phyloP scores from a whole-genome alignment of 2,888 invertebrate species.

The Lochmaea crataegi region DNA sequence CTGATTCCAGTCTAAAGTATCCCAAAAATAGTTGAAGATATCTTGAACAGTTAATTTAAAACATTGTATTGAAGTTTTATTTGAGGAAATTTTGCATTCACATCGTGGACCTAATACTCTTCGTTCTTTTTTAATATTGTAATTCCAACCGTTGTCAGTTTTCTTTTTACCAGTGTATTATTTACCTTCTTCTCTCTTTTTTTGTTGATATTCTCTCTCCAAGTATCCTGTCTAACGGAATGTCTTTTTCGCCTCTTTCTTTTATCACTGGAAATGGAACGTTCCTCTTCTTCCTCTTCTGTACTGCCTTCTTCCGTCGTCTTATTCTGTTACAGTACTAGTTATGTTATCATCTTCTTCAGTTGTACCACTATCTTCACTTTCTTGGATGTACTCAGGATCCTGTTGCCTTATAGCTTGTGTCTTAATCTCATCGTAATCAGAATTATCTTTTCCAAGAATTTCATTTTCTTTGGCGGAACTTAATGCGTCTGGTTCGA shows the following conservation, averaged over 20 bases:
- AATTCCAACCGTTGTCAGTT: too few relatives aligned
- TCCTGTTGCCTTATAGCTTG: not conserved
- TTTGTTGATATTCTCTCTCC: conserved; percentile 31
- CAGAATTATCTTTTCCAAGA: conserved; percentile 22
- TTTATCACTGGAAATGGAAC: conserved; percentile 27
- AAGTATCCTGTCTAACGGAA: conserved; percentile 10
- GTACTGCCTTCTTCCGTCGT: conserved; percentile 30
- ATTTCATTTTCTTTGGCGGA: too few relatives aligned
- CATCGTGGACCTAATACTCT: too few relatives aligned
- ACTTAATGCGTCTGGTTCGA: too few relatives aligned
- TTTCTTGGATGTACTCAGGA: not conserved
- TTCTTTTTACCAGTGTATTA: conserved; percentile 14
- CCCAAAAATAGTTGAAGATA: not conserved
- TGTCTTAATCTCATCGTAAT: conserved; percentile 8
- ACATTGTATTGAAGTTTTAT: conserved; percentile 1
- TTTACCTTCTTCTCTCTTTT: conserved; percentile 18
- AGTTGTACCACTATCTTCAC: conserved; percentile 21
- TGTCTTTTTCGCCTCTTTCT: conserved; percentile 25
- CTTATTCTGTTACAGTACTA: conserved; percentile 25
- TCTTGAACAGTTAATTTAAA: conserved; percentile 5
- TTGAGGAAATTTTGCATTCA: conserved; percentile 13
- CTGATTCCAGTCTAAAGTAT: not conserved
- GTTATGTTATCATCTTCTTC: conserved; percentile 33
- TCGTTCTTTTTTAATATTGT: too few relatives aligned
- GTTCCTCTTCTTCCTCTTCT: conserved; percentile 33